phyloP scores from a whole-genome alignment of 2,797 vertebrate genomes.

The Momotus momota region DNA sequence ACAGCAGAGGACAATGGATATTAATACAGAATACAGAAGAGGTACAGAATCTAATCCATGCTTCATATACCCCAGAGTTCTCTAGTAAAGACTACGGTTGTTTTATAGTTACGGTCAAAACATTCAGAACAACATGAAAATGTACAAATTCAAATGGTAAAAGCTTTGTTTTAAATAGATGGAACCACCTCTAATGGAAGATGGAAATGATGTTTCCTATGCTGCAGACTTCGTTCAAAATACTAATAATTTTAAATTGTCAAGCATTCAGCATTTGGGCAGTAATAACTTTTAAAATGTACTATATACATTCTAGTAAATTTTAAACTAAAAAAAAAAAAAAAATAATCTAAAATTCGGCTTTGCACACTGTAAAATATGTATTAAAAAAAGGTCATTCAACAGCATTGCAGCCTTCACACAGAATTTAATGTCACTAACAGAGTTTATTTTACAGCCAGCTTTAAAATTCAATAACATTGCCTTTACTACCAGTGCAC shows the following conservation, averaged over 20 bases:
- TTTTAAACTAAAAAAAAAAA: not conserved
- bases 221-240: not conserved
- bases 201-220: not conserved
- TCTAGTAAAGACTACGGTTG: not conserved
- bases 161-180: not conserved
- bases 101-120: not conserved
- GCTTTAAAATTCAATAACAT: conserved; percentile 43
- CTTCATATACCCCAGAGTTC: not conserved
- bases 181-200: not conserved
- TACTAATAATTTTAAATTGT: not conserved
- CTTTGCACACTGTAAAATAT: not conserved
- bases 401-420: not conserved
- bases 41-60: not conserved
- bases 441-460: not conserved
- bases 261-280: not conserved
- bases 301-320: not conserved
- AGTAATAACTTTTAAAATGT: not conserved
- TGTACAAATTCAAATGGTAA: not conserved
- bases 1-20: not conserved
- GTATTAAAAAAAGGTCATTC: not conserved
- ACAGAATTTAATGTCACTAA: not conserved
- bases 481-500: not conserved
- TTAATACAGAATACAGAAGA: not conserved
- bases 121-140: not conserved
- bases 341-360: not conserved